Evolutionary conservation across 2,113 vertebrate species (phyloP).

Genomic region (Eurypyga helias): DNA sequence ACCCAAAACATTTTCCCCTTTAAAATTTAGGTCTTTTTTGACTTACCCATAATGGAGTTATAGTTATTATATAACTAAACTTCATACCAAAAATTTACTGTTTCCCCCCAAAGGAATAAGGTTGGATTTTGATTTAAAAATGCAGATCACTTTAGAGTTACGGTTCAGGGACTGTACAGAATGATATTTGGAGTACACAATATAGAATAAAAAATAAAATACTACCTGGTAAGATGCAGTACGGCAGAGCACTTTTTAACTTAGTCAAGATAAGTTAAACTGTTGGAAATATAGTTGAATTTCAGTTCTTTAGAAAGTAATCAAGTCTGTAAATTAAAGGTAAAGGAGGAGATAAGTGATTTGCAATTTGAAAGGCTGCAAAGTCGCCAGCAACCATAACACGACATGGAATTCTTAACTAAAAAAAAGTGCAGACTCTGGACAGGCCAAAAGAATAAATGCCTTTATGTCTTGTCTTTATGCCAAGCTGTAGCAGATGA

Average conservation of each 20-base stretch:
- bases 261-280: background rate
- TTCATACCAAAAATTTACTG: background rate
- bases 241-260: background rate
- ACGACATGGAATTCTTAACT: background rate
- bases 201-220: background rate
- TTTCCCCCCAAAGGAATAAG: background rate
- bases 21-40: background rate
- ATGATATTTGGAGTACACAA: background rate
- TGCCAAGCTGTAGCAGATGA: background rate
- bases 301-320: background rate
- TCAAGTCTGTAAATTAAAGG: constrained; percentile 5
- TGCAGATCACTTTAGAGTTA: background rate
- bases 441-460: background rate
- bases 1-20: background rate
- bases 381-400: background rate
- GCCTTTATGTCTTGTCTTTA: too few species aligned
- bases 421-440: background rate
- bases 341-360: background rate
- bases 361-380: background rate
- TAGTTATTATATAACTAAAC: background rate
- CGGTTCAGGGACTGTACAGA: background rate
- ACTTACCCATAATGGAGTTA: background rate
- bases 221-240: background rate
- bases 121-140: background rate
- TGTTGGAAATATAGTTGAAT: background rate